Conservation (phyloP, 2,113 vertebrate genomes). For the Ailuropoda melanoleuca region DNA sequence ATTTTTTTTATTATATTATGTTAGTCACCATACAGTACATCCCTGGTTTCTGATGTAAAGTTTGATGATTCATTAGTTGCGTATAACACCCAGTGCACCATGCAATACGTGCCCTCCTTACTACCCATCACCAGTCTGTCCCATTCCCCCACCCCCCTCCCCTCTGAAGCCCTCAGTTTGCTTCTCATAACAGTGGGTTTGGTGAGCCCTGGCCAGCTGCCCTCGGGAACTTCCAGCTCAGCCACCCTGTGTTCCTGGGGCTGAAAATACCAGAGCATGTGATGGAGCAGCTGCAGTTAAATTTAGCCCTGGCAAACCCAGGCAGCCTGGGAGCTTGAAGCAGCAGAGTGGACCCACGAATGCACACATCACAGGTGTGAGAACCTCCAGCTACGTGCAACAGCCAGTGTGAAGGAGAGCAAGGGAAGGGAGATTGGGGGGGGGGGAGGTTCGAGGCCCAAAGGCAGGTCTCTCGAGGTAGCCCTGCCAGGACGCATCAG, state of each 20-base stretch:
- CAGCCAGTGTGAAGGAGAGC: not conserved
- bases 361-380: not conserved
- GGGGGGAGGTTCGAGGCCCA: not conserved
- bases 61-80: too few species aligned
- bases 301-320: slow-evolving; percentile 45
- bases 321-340: not conserved
- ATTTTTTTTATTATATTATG: too few species aligned
- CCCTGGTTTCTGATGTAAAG: too few species aligned
- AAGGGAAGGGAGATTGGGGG: not conserved
- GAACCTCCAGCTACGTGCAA: not conserved
- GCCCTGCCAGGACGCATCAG: not conserved
- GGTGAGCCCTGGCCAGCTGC: not conserved
- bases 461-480: not conserved
- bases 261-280: slow-evolving; percentile 51
- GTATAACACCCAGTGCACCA: too few species aligned
- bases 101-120: too few species aligned
- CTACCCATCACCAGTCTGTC: too few species aligned
- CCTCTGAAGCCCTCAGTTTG: too few species aligned
- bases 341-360: not conserved
- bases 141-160: too few species aligned
- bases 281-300: slow-evolving; percentile 66
- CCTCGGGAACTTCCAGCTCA: not conserved
- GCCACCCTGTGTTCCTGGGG: not conserved
- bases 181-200: not conserved
- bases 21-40: too few species aligned